Conservation (phyloP, 1,140 invertebrate genomes). For the Drosophila auraria region DNA sequence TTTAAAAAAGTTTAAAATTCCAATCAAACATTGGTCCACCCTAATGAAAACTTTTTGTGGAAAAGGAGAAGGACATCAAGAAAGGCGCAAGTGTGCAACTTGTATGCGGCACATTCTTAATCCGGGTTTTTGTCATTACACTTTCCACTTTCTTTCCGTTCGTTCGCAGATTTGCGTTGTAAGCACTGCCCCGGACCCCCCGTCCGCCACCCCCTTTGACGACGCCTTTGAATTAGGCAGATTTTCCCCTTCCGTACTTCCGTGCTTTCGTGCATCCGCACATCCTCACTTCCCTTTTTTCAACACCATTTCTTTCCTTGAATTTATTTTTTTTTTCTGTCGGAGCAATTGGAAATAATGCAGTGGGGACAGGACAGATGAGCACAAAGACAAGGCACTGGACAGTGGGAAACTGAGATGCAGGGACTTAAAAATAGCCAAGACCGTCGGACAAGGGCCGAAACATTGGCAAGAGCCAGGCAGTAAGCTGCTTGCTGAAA, state of each 20-base stretch:
- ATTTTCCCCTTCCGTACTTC: conserved; percentile 55
- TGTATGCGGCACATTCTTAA: conserved; percentile 80
- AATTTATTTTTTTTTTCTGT: conserved; percentile 13
- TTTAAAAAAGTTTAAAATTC: not conserved
- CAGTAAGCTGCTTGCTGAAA: conserved; percentile 52
- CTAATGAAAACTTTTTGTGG: conserved; percentile 14
- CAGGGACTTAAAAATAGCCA: conserved; percentile 55
- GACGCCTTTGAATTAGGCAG: conserved; percentile 68
- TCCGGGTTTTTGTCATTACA: conserved; percentile 80
- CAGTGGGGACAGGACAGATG: conserved; percentile 49
- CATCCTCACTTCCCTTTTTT: conserved; percentile 18
- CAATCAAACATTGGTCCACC: not conserved
- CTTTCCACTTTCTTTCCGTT: conserved; percentile 70
- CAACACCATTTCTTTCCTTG: conserved; percentile 32
- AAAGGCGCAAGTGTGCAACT: conserved; percentile 76
- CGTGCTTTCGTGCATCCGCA: conserved; percentile 5
- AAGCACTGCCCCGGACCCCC: conserved; percentile 36
- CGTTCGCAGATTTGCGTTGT: conserved; percentile 65
- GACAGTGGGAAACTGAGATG: conserved; percentile 59
- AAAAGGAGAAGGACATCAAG: conserved; percentile 36
- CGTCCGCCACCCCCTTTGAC: not conserved
- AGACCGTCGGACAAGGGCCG: conserved; percentile 6
- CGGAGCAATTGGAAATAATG: conserved; percentile 63
- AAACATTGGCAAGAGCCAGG: conserved; percentile 25
- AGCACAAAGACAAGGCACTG: conserved; percentile 57